phyloP scores from a whole-genome alignment of 2,113 vertebrate species.

The Tauraco erythrolophus region DNA sequence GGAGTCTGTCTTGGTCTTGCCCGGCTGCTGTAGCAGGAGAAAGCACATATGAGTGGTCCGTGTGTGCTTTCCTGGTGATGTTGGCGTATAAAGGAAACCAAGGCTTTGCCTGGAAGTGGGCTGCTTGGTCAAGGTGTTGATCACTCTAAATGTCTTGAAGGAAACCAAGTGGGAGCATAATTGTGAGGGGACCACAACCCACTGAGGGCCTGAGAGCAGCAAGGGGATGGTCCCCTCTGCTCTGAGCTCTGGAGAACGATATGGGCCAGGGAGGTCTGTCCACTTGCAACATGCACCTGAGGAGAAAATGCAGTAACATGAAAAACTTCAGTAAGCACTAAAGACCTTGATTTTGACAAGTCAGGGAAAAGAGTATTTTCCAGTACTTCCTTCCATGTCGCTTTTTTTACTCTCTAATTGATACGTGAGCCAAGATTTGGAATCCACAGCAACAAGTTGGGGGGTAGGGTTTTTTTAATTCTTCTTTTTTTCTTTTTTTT shows the following conservation, averaged over 20 bases:
- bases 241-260: not conserved
- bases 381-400: not conserved
- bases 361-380: not conserved
- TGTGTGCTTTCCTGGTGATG: not conserved
- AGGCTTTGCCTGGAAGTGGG: not conserved
- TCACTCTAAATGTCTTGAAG: not conserved
- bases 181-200: not conserved
- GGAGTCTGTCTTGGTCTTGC: not conserved
- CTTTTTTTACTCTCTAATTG: not conserved
- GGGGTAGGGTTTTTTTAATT: not conserved
- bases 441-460: not conserved
- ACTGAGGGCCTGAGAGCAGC: fast-evolving
- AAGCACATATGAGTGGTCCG: not conserved
- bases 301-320: not conserved
- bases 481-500: not conserved
- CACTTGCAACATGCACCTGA: not conserved
- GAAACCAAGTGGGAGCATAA: not conserved
- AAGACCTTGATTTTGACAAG: not conserved
- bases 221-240: not conserved
- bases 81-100: not conserved
- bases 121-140: not conserved
- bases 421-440: not conserved
- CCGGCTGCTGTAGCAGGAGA: not conserved
- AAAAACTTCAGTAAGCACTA: not conserved
- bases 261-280: not conserved